Percentiles rank a stretch among this genome's conserved stretches.
These are phyloP conservation scores for Mastomys natalensis DNA, from an alignment of 2,113 vertebrate species.

Conservation along the genomic window DNA sequence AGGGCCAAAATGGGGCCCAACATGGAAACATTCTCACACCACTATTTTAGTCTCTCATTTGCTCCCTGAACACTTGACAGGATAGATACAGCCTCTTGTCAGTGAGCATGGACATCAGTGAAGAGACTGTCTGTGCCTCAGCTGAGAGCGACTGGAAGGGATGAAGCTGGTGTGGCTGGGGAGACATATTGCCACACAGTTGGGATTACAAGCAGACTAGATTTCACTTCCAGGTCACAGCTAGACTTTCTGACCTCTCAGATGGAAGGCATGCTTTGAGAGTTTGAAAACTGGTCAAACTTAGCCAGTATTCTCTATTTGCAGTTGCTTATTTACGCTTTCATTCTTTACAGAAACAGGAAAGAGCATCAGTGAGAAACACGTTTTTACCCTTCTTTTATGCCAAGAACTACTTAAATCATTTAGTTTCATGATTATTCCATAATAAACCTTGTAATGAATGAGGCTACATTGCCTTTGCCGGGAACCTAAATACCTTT, in stretches of 20 bases:
- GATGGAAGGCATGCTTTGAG: not conserved
- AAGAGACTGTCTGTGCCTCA: conserved; percentile 14
- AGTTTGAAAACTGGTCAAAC: conserved; percentile 29
- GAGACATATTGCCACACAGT: not conserved
- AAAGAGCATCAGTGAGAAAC: conserved; percentile 2
- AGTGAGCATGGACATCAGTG: conserved; percentile 22
- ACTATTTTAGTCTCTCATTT: conserved; percentile 45
- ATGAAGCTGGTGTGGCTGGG: conserved; percentile 6
- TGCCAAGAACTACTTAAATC: conserved; percentile 7
- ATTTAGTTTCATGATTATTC: conserved; percentile 37
- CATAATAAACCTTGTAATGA: conserved; percentile 11
- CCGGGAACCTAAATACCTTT: not conserved
- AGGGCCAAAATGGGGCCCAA: too few species aligned
- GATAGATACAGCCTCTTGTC: conserved; percentile 50
- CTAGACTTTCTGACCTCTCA: not conserved
- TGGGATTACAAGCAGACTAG: not conserved
- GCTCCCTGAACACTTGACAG: not conserved
- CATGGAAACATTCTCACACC: not conserved
- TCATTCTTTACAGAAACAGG: not conserved
- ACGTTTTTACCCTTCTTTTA: conserved; percentile 37
- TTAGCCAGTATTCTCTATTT: conserved; percentile 20
- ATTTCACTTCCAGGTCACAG: not conserved
- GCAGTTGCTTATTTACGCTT: not conserved
- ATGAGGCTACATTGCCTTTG: conserved; percentile 34
- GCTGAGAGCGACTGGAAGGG: conserved; percentile 12